Evolutionary conservation across 2,888 invertebrate species (phyloP), one percentile per base, ranked within the genome.

Genomic region (Germaria angustata): DNA sequence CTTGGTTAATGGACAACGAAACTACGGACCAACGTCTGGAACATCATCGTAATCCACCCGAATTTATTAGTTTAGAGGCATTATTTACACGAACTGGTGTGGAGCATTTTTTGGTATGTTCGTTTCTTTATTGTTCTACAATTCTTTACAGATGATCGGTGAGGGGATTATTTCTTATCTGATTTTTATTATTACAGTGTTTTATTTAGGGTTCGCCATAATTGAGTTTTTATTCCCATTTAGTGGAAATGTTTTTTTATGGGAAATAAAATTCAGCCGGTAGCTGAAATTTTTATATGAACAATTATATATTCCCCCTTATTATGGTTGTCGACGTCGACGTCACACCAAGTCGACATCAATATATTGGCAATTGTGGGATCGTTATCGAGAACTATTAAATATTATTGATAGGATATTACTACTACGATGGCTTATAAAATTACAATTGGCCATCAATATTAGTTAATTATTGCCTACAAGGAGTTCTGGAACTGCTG

Each of bases 1-100:
- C 94, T 15, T 98, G 98, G 97, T 96, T 93, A 87, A 97, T 97
- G 96, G 94, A 95, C 85, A 92, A 92, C 85, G 92, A 92, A 49
- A 92, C 92, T 15, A 89, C 89, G 13, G 97, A 98, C 90, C 97
- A 97, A 91, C 93, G 97, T 34, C 90, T 95, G 84, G 95, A 97
- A 87, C 97, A 98, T 88, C 96, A 97, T 86, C 93, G 93, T 69
- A 93, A 93, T 86, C 98, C 98, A 1, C 95, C 95, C 2, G 91
- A 94, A 88, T 95, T 93, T 86, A 85, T 98, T 22, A 91, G 93
- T 0, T 85, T 96, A 0, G 93, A 95, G 0, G 93, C 95, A 76
- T 92, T 98, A 61, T 94, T 92, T 83, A 90, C 92, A 83, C 92
- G 92, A 88, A 95, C 96, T 34, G 97, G 98, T n/a, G 97, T 98